A percentile compares a stretch with the other conserved stretches of the same genome.
Evolutionary conservation across 2,888 invertebrate genomes (phyloP).

Genomic region (Amphipyra berbera): DNA sequence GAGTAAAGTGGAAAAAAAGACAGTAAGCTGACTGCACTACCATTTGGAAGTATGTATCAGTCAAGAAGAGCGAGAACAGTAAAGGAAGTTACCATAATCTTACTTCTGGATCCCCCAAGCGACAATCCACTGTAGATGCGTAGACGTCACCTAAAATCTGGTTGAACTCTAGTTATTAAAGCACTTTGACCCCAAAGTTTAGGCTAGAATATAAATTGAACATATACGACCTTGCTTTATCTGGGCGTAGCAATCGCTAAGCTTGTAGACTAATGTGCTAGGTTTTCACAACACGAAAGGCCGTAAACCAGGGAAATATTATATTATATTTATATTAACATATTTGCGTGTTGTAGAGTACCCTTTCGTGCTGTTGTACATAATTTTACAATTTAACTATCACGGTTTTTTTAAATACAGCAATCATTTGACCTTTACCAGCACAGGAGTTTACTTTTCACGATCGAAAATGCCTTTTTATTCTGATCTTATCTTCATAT

Average conservation of each 20-base stretch:
- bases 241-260: constrained; percentile 15
- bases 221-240: constrained; percentile 25
- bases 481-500: too few species aligned
- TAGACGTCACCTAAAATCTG: background rate
- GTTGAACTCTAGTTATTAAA: background rate
- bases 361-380: constrained; percentile 11
- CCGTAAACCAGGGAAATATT: constrained; percentile 7
- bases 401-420: too few species aligned
- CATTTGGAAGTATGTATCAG: too few species aligned
- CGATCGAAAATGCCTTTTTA: too few species aligned
- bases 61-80: too few species aligned
- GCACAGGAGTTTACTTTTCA: too few species aligned
- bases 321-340: constrained; percentile 2
- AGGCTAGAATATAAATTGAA: constrained; percentile 12
- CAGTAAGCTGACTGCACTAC: too few species aligned
- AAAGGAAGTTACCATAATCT: too few species aligned
- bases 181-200: background rate
- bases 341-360: constrained; percentile 32
- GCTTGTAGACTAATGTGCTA: constrained; percentile 9
- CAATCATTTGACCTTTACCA: too few species aligned
- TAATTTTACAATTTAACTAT: background rate
- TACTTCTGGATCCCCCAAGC: too few species aligned
- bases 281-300: constrained; percentile 22
- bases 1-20: too few species aligned
- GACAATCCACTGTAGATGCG: too few species aligned